Evolutionary conservation across 2,113 vertebrate species (phyloP).

Genomic region (Pterocles burchelli): DNA sequence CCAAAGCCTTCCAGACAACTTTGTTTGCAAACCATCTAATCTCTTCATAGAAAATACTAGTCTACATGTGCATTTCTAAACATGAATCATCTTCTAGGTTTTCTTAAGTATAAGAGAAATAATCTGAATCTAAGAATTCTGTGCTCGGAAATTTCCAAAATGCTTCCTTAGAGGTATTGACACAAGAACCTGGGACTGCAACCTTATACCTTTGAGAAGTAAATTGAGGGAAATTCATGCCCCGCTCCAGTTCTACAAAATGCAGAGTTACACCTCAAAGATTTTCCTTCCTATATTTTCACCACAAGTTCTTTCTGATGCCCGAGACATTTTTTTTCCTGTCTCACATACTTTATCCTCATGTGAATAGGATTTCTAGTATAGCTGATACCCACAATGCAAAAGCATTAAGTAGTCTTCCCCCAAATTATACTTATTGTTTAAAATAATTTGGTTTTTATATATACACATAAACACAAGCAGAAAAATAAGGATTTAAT

Average conservation of each 20-base stretch:
- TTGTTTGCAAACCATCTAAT: neutral
- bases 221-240: neutral
- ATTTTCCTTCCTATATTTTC: neutral
- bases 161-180: accelerated
- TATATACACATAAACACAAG: neutral
- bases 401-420: neutral
- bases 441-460: neutral
- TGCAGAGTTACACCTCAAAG: neutral
- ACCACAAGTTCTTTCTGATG: neutral
- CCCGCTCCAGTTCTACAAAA: neutral
- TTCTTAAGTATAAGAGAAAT: neutral
- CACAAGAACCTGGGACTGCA: neutral
- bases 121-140: neutral
- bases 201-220: neutral
- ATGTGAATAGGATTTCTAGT: neutral
- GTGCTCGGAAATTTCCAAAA: neutral
- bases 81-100: neutral
- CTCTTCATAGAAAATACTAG: neutral
- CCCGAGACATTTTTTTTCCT: neutral
- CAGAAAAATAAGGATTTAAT: neutral
- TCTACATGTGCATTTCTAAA: neutral
- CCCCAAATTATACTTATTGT: neutral
- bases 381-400: neutral
- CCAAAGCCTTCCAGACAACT: neutral
- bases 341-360: neutral